Evolutionary conservation across 2,888 invertebrate species (phyloP).

Genomic region (Ctenicera cuprea): DNA sequence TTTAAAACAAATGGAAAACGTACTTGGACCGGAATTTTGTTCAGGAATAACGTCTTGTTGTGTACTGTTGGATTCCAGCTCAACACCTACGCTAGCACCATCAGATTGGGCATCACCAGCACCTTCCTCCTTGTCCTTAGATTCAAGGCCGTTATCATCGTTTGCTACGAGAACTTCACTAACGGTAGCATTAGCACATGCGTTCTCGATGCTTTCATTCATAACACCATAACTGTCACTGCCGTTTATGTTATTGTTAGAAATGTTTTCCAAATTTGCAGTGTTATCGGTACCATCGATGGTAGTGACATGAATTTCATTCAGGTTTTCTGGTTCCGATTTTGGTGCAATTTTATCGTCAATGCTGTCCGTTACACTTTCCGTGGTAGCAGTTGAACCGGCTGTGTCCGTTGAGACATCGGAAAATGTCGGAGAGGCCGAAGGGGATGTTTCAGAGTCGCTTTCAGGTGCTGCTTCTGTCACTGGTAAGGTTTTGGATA

Average conservation of each 20-base stretch:
- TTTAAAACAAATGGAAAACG: not conserved
- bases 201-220: not conserved
- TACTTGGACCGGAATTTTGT: slow-evolving; percentile 8
- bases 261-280: slow-evolving; percentile 10
- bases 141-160: not conserved
- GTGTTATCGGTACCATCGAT: not conserved
- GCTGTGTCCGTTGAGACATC: slow-evolving; percentile 62
- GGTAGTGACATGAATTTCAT: not conserved
- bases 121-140: not conserved
- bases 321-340: not conserved
- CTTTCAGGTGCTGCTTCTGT: slow-evolving; percentile 33
- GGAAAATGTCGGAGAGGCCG: slow-evolving; percentile 66
- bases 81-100: not conserved
- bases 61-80: not conserved
- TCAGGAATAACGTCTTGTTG: not conserved
- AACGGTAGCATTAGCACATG: not conserved
- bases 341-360: slow-evolving; percentile 15
- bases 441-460: slow-evolving; percentile 63
- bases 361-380: slow-evolving; percentile 44
- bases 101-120: not conserved
- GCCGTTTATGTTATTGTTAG: slow-evolving; percentile 12
- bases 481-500: slow-evolving; percentile 62
- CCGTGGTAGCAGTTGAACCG: slow-evolving; percentile 57
- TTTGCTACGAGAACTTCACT: not conserved
- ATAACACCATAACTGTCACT: not conserved